phyloP scores from a whole-genome alignment of 2,888 invertebrate genomes.

The Bhutanitis thaidina region DNA sequence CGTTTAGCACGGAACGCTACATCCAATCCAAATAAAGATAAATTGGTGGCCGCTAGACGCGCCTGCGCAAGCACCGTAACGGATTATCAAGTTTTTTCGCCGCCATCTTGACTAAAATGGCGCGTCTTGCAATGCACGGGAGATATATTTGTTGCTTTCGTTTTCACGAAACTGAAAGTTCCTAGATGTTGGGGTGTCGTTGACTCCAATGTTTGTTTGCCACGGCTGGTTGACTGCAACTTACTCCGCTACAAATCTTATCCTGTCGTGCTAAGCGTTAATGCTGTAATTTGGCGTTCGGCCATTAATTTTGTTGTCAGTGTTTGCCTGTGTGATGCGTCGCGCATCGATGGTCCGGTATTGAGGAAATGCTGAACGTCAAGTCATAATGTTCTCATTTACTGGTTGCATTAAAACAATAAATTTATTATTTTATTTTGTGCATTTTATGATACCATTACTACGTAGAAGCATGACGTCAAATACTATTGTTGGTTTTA shows the following conservation, averaged over 20 bases:
- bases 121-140: slow-evolving; percentile 48
- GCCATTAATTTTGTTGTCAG: slow-evolving; percentile 62
- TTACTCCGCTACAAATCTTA: slow-evolving; percentile 43
- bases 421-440: too few species aligned
- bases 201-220: slow-evolving; percentile 76
- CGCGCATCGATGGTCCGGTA: slow-evolving; percentile 31
- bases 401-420: too few species aligned
- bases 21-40: slow-evolving; percentile 44
- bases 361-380: not conserved
- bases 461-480: too few species aligned
- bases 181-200: slow-evolving; percentile 72
- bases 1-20: slow-evolving; percentile 22
- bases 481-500: too few species aligned
- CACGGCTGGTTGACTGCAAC: slow-evolving; percentile 58
- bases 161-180: slow-evolving; percentile 77
- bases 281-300: slow-evolving; percentile 58
- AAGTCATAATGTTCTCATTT: not conserved
- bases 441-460: too few species aligned
- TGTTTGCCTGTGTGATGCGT: slow-evolving; percentile 42
- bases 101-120: slow-evolving; percentile 65
- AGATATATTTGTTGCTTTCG: slow-evolving; percentile 69
- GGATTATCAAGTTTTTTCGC: slow-evolving; percentile 62
- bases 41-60: slow-evolving; percentile 53
- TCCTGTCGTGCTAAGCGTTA: slow-evolving; percentile 62
- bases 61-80: slow-evolving; percentile 53